These are phyloP conservation scores for Agapornis roseicollis DNA, from an alignment of 2,113 vertebrate species.

Conservation along the genomic window DNA sequence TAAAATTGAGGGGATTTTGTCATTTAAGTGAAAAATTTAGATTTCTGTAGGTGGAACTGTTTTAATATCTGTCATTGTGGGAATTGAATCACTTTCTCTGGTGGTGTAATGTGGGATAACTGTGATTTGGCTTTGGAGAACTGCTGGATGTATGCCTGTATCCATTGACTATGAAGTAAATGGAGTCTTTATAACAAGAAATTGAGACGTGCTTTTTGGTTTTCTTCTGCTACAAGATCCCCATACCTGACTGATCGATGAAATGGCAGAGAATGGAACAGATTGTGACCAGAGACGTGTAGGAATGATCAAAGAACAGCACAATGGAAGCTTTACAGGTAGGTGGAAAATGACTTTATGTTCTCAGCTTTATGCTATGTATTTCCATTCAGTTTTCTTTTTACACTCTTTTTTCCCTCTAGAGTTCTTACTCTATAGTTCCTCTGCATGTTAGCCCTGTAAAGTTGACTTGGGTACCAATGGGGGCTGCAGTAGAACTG, in stretches of 20 bases:
- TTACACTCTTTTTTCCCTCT: not conserved
- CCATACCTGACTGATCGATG: slow-evolving; percentile 70
- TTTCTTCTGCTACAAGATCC: slow-evolving; percentile 43
- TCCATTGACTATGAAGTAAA: not conserved
- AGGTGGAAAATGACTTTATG: not conserved
- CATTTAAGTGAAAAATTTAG: not conserved
- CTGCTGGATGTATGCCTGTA: not conserved
- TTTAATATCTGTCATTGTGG: slow-evolving; percentile 20
- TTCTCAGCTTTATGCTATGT: not conserved
- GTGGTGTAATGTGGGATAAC: not conserved
- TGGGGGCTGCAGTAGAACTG: not conserved
- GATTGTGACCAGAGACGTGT: slow-evolving; percentile 88
- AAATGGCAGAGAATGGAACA: slow-evolving; percentile 96
- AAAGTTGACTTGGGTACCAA: not conserved
- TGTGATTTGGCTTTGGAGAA: not conserved
- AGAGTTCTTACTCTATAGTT: not conserved
- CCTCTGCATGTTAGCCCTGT: not conserved
- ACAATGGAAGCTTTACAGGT: slow-evolving; percentile 93
- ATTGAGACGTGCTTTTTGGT: not conserved
- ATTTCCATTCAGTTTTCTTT: not conserved
- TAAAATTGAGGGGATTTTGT: not conserved
- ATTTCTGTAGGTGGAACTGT: slow-evolving; percentile 17
- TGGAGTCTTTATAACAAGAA: not conserved
- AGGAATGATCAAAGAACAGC: slow-evolving; percentile 85
- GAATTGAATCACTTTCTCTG: not conserved